Conservation (phyloP, 2,797 vertebrate species). For the Pangasius macronema region DNA sequence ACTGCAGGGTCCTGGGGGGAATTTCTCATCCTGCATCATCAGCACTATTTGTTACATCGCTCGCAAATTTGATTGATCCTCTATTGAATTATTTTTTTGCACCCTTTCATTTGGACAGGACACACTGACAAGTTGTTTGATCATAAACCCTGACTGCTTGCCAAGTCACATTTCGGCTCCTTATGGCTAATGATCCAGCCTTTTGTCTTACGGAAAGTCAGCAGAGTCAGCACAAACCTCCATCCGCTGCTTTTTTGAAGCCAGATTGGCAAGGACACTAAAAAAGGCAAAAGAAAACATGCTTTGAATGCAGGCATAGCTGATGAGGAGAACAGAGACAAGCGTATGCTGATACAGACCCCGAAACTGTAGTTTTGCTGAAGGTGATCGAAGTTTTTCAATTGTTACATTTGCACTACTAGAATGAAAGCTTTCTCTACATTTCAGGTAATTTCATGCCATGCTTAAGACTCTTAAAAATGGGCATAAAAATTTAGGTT, state of each 20-base stretch:
- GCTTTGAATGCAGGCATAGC: constrained; percentile 53
- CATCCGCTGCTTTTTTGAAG: constrained; percentile 74
- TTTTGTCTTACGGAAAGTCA: constrained; percentile 79
- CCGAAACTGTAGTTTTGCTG: not conserved
- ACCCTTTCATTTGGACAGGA: constrained; percentile 81
- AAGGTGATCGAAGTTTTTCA: constrained; percentile 14
- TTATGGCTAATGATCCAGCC: constrained; percentile 84
- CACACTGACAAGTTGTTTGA: constrained; percentile 84
- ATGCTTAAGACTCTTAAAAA: not conserved
- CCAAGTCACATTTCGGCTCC: constrained; percentile 81
- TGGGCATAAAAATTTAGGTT: not conserved
- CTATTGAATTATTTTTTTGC: constrained; percentile 80
- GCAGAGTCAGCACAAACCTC: constrained; percentile 76
- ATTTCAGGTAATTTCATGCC: not conserved
- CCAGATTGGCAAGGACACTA: constrained; percentile 75
- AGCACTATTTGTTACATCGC: constrained; percentile 80
- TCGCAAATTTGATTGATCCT: constrained; percentile 83
- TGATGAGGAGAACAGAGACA: constrained; percentile 42
- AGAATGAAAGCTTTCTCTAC: not conserved
- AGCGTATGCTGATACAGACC: constrained; percentile 15
- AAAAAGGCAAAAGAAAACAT: constrained; percentile 72
- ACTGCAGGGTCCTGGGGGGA: constrained; percentile 85
- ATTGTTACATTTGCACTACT: too few relatives aligned
- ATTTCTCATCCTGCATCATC: constrained; percentile 81
- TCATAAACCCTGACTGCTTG: constrained; percentile 84